A percentile compares a stretch with the other conserved stretches of the same genome.
Conservation (phyloP, 2,113 vertebrate genomes). For the Ifrita kowaldi region DNA sequence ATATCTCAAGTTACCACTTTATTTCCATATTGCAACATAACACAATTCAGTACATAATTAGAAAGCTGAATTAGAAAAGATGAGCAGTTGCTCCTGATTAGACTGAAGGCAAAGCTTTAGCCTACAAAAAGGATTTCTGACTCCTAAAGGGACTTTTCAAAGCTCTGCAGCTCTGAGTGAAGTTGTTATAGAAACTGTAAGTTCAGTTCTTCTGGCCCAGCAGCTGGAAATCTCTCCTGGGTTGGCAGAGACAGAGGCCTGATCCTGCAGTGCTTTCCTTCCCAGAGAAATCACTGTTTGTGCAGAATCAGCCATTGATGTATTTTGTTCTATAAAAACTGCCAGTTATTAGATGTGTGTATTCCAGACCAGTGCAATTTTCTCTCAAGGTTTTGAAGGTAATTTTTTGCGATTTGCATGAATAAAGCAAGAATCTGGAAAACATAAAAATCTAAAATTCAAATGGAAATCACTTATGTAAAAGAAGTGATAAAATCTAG, state of each 20-base stretch:
- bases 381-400: slow-evolving; percentile 26
- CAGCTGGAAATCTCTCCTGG: background rate
- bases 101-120: background rate
- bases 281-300: background rate
- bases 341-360: background rate
- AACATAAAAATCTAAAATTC: slow-evolving; percentile 45
- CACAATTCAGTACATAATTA: slow-evolving; percentile 23
- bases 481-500: slow-evolving; percentile 35
- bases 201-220: background rate
- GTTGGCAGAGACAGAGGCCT: background rate
- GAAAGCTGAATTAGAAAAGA: background rate
- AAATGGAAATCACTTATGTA: slow-evolving; percentile 52
- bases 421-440: slow-evolving; percentile 41
- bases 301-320: background rate
- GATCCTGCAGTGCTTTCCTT: background rate
- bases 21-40: slow-evolving; percentile 44
- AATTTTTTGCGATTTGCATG: slow-evolving; percentile 49
- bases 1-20: slow-evolving; percentile 36
- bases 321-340: background rate
- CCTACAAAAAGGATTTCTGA: background rate
- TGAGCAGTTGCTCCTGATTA: slow-evolving; percentile 16
- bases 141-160: background rate
- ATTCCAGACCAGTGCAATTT: slow-evolving; percentile 27
- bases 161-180: background rate
- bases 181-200: background rate